Evolutionary conservation across 2,113 vertebrate species (phyloP).

Genomic region (Trogon surrucura): DNA sequence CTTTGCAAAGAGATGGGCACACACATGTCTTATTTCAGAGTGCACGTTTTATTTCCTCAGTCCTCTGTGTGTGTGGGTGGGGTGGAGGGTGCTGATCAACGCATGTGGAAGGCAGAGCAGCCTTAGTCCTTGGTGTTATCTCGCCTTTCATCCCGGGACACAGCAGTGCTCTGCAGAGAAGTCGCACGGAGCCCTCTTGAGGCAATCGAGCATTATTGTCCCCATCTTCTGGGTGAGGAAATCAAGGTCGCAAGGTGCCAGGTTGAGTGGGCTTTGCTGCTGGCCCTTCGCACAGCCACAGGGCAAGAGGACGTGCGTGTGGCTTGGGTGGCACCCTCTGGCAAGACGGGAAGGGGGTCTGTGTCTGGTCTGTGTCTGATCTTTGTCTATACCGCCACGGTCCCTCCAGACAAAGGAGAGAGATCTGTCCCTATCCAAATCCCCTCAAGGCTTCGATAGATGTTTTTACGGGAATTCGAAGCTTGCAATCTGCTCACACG

Average conservation of each 20-base stretch:
- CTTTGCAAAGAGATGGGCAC: background rate
- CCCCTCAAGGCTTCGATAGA: background rate
- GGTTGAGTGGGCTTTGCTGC: background rate
- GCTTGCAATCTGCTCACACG: rapidly evolving
- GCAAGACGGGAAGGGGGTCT: background rate
- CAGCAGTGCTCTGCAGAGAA: background rate
- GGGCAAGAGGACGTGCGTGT: background rate
- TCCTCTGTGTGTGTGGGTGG: background rate
- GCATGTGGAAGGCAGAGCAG: background rate
- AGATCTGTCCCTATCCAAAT: background rate
- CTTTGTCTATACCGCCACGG: background rate
- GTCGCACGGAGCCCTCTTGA: slow-evolving; percentile 58
- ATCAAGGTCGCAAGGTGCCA: background rate
- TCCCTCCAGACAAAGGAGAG: background rate
- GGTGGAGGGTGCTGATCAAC: background rate
- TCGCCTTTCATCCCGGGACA: background rate
- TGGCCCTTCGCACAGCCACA: rapidly evolving
- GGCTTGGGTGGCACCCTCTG: background rate
- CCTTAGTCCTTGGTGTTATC: background rate
- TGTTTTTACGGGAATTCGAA: background rate
- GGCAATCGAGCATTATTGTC: slow-evolving; percentile 3
- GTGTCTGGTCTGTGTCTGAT: background rate
- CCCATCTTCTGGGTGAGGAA: background rate
- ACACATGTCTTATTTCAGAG: background rate
- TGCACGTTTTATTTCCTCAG: background rate